A percentile compares a stretch with the other conserved stretches of the same genome.
phyloP scores from a whole-genome alignment of 2,888 invertebrate species.

The Tethea ocularis region DNA sequence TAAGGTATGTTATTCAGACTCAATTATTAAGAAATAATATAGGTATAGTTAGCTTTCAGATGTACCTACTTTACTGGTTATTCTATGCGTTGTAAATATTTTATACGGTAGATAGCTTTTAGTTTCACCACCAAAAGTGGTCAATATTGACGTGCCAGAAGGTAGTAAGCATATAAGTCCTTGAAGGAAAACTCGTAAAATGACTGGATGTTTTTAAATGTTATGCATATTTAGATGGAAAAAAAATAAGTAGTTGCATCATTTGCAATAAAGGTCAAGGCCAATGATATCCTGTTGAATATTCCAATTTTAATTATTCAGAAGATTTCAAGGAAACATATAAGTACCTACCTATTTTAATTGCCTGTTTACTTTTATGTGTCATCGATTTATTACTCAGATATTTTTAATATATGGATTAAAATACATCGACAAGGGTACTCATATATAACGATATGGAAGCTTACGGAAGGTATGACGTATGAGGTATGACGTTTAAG shows the following conservation, averaged over 20 bases:
- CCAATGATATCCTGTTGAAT: background rate
- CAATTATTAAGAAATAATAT: background rate
- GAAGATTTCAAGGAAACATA: no score
- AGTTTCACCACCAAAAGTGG: no score
- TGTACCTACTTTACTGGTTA: no score
- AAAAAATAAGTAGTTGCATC: background rate
- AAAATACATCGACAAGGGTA: no score
- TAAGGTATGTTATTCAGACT: background rate
- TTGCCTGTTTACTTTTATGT: background rate
- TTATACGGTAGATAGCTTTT: no score
- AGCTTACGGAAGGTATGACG: background rate
- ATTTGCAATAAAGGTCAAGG: background rate
- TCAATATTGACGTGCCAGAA: no score
- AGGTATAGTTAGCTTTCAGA: no score
- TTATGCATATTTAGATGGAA: no score
- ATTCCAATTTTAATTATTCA: background rate
- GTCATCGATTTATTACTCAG: background rate
- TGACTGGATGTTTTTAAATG: no score
- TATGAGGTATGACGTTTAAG: background rate
- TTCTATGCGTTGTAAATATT: no score
- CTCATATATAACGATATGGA: background rate
- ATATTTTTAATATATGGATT: background rate
- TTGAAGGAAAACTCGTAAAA: no score
- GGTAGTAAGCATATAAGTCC: no score
- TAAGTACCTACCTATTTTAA: background rate